These are phyloP conservation scores for Gymnarchus niloticus DNA, from an alignment of 2,113 vertebrate genomes.

Conservation along the genomic window DNA sequence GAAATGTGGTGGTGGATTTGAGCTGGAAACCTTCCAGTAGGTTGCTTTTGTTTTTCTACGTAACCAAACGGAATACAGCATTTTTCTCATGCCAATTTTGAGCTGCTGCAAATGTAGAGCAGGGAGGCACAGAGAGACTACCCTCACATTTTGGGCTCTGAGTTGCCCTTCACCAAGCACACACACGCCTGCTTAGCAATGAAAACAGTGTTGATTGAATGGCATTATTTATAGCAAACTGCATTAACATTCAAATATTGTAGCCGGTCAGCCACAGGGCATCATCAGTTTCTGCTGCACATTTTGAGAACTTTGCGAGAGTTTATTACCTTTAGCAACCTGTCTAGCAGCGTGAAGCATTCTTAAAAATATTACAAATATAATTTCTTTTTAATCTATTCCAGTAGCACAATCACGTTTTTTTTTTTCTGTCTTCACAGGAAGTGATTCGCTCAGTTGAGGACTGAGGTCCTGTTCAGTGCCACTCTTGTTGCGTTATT, in stretches of 20 bases:
- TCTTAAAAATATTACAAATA: not conserved
- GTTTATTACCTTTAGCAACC: not conserved
- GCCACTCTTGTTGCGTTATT: not conserved
- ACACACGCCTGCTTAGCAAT: no score
- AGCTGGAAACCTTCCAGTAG: conserved; percentile 14
- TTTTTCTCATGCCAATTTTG: not conserved
- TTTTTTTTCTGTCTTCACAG: not conserved
- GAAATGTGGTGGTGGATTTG: conserved; percentile 11
- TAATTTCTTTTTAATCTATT: not conserved
- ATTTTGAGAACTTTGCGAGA: not conserved
- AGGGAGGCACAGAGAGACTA: not conserved
- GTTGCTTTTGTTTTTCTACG: not conserved
- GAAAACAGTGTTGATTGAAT: not conserved
- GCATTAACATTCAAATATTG: not conserved
- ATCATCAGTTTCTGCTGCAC: not conserved
- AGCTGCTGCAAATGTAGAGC: not conserved
- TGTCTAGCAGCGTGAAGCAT: not conserved
- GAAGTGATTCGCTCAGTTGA: not conserved
- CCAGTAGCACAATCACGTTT: not conserved
- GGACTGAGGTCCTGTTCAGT: not conserved
- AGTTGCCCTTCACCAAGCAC: not conserved
- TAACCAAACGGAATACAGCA: not conserved
- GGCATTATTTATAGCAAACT: not conserved
- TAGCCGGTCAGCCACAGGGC: not conserved
- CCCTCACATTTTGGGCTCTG: not conserved